A percentile compares a stretch with the other conserved stretches of the same genome.
phyloP scores from a whole-genome alignment of 2,113 vertebrate genomes.

The Hucho hucho region DNA sequence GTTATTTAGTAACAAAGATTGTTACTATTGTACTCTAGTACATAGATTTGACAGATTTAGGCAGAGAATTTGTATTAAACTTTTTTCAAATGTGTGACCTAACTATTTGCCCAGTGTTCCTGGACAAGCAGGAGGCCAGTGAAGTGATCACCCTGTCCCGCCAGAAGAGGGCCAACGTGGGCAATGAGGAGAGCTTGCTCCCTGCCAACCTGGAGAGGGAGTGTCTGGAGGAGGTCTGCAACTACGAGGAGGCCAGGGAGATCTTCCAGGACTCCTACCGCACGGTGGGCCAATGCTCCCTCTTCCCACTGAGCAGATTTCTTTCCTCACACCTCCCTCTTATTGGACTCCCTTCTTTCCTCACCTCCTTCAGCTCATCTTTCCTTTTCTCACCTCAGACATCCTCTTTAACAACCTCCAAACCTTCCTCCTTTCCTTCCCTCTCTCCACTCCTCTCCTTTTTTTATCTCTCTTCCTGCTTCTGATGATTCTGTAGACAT shows the following conservation, averaged over 20 bases:
- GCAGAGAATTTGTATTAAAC: too few species aligned
- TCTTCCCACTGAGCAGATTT: neutral
- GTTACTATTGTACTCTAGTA: neutral
- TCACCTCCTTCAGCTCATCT: too few species aligned
- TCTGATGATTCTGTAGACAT: neutral
- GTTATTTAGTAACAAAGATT: neutral
- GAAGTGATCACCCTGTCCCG: constrained; percentile 57
- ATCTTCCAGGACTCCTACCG: constrained; percentile 78
- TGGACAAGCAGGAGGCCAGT: constrained; percentile 68
- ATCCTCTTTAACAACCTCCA: too few species aligned
- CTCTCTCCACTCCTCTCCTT: too few species aligned
- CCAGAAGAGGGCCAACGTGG: constrained; percentile 59
- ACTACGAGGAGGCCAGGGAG: constrained; percentile 83
- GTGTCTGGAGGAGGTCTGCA: constrained; percentile 82
- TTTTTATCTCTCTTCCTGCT: neutral
- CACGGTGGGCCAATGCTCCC: constrained; percentile 66
- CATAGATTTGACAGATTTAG: too few species aligned
- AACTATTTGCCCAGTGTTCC: constrained; percentile 58
- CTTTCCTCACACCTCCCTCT: too few species aligned
- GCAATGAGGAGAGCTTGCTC: constrained; percentile 56
- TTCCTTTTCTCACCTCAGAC: too few species aligned
- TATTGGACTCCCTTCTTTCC: too few species aligned
- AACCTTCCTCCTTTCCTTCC: too few species aligned
- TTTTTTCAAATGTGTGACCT: too few species aligned
- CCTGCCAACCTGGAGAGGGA: constrained; percentile 78